Evolutionary conservation across 2,888 invertebrate species (phyloP), one percentile per base, ranked within the genome.

Genomic region (Troides oblongomaculatus): DNA sequence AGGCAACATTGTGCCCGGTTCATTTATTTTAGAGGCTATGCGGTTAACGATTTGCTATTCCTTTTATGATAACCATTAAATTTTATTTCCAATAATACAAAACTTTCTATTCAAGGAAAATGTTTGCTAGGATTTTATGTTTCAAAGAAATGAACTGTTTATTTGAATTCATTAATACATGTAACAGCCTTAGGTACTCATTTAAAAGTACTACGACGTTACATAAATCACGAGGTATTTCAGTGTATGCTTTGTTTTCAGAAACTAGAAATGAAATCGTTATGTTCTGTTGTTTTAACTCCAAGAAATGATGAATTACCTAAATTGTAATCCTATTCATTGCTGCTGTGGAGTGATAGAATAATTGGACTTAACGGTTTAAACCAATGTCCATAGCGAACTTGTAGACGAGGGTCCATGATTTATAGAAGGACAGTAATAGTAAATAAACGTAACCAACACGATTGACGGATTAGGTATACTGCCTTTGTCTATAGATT

Each of bases 361-460:
- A 58, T 39, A 64, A 53, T n/a, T 36, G 61, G 18, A 61, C 67
- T 63, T 59, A 70, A 66, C 36, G 43, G 66, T 66, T 50, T 65
- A 62, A 53, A 62, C 50, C 36, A 14, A 23, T 53, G 70, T 66
- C 66, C 66, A 62, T 63, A 66, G 70, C 39, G 66, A 70, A 66
- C 57, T 70, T 66, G 66, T 63, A 66, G 70, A 70, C 66, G 66
- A 70, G 70, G 70, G 70, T 70, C 66, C 50, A 50, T 66, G 70
- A 70, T 70, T 70, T 70, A 66, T 70, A 23, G 62, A 46, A 39
- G 39, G 58, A 53, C 58, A 70, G 56, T 64, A 64, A 68, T 59
- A 60, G 60, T 39, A 59, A 68, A 63, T 63, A 68, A 63, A 59
- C 66, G 61, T 50, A 56, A 56, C 56, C 4, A n/a, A 57, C 46